Base-by-base conservation (phyloP, 2,797 vertebrate species). In the Peromyscus attwateri region DNA sequence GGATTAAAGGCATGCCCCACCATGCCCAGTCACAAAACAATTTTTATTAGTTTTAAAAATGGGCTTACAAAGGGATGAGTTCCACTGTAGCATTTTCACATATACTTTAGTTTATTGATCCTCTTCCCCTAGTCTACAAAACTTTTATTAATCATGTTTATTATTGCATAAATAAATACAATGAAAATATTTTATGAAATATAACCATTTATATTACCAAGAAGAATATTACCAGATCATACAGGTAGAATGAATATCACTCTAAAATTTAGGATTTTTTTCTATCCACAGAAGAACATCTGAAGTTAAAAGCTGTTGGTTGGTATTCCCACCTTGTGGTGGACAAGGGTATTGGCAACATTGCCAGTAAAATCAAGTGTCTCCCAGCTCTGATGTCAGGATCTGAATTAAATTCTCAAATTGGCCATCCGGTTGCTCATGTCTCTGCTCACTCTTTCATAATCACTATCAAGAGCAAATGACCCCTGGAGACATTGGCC, bases 321-420 rank as follows among this genome's bases (percentile, higher is more conserved):
- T 77, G 91, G n/a, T 62, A 92, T 17, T 96, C 75, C 49, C 90
- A 95, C 76, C 85, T 94, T 83, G 37, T 93, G 87, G 87, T 14
- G 0, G 64, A 89, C 80, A 25, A 1, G 3, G 52, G 43, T 81
- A 75, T 57, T 25, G 60, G 49, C 71, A 94, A 87, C 29, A 17
- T 77, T 83, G 55, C 23, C 14, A 71, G 77, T 76, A 21, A 68
- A 93, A n/a, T 40, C 13, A 92, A 81, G n/a, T 46, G 9, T 12
- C 9, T 64, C 34, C 49, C 8, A 79, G 52, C 16, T 92, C 75
- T 91, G 52, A 60, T 75, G 68, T 82, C 27, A 92, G 60, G 49
- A 91, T 77, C 13, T 62, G 23, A 16, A 37, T 21, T 82, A 29
- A 76, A 94, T 52, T n/a, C 62, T 83, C 57, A 76, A 57, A 94